Conservation (phyloP, 2,113 vertebrate species). For the Gorsachius goisagi region DNA sequence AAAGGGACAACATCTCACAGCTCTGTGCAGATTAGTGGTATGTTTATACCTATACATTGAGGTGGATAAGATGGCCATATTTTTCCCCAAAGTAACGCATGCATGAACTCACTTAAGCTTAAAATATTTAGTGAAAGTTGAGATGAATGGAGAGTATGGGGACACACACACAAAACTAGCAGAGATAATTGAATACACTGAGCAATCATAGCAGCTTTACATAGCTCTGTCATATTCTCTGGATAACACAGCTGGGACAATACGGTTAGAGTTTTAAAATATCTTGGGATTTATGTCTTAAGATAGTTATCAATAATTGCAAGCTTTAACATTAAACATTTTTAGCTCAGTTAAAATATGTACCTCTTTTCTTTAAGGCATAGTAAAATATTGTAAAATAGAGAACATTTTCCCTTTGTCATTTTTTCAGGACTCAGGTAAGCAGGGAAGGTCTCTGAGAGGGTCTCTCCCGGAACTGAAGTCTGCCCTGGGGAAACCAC, state of each 20-base stretch:
- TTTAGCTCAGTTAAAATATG: neutral
- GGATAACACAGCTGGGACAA: slow-evolving; percentile 23
- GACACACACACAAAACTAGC: neutral
- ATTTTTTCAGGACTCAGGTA: neutral
- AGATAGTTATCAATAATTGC: neutral
- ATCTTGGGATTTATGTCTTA: slow-evolving; percentile 15
- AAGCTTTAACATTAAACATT: neutral
- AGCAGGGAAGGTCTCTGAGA: neutral
- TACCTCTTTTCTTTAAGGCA: neutral
- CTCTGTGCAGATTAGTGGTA: neutral
- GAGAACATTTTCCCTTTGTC: neutral
- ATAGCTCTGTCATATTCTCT: neutral
- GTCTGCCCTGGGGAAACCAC: neutral
- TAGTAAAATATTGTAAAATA: neutral
- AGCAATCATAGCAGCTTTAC: slow-evolving; percentile 14
- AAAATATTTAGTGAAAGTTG: slow-evolving; percentile 30
- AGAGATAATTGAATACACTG: slow-evolving; percentile 1
- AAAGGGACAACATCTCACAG: neutral
- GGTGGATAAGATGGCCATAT: neutral
- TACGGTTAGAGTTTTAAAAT: slow-evolving; percentile 10
- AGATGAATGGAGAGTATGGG: neutral
- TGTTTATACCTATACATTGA: neutral
- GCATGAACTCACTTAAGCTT: neutral
- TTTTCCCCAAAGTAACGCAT: slow-evolving; percentile 8
- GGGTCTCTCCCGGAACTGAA: neutral